Evolutionary conservation across 2,797 vertebrate genomes (phyloP).

Genomic region (Erpetoichthys calabaricus): DNA sequence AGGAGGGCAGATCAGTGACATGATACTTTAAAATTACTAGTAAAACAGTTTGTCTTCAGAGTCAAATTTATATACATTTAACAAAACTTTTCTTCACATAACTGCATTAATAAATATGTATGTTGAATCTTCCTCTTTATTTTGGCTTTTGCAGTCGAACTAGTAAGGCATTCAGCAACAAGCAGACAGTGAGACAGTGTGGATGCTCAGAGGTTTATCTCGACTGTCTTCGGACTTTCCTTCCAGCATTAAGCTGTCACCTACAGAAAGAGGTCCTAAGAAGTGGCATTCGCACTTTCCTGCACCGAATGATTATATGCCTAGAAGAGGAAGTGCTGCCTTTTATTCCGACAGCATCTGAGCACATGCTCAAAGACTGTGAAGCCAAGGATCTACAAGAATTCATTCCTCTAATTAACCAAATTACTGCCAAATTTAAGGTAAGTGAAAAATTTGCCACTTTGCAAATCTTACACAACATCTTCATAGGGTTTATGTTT

Average conservation of each 20-base stretch:
- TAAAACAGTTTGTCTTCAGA: too few relatives aligned
- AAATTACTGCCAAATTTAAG: conserved; percentile 98
- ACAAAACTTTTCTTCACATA: too few relatives aligned
- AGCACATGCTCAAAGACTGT: conserved; percentile 96
- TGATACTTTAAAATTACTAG: too few relatives aligned
- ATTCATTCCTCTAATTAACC: conserved; percentile 96
- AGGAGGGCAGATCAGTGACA: too few relatives aligned
- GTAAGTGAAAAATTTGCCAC: conserved; percentile 31
- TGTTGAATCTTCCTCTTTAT: conserved; percentile 2
- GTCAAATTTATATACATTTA: too few relatives aligned
- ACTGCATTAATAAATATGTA: not conserved
- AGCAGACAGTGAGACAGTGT: conserved; percentile 91
- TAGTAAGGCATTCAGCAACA: conserved; percentile 97
- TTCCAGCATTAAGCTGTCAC: conserved; percentile 85
- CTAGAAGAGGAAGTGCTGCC: conserved; percentile 95
- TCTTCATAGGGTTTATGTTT: conserved; percentile 1
- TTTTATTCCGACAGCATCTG: conserved; percentile 81
- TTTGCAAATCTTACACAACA: not conserved
- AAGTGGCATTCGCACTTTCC: conserved; percentile 85
- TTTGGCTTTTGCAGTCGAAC: conserved; percentile 62
- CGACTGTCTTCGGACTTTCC: conserved; percentile 82
- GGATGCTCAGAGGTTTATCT: conserved; percentile 90
- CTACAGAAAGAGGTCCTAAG: conserved; percentile 76
- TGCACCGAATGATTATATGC: conserved; percentile 98
- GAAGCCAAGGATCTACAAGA: conserved; percentile 95